phyloP scores from a whole-genome alignment of 1,140 invertebrate genomes.

The Thrips palmi region DNA sequence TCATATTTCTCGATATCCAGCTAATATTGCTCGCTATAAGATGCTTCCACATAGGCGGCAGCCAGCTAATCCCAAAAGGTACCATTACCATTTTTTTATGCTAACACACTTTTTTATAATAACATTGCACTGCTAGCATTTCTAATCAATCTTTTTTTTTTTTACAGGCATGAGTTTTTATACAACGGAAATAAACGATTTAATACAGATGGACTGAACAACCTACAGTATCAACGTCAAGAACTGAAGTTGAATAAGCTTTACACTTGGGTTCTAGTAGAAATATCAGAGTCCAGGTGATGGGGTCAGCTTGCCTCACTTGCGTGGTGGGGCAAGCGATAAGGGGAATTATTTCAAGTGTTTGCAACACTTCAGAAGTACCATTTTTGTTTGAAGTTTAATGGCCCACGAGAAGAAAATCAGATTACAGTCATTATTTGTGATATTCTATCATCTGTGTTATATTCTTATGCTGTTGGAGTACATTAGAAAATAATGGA shows the following conservation, averaged over 20 bases:
- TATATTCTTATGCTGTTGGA: too few species aligned
- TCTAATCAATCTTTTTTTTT: conserved; percentile 1
- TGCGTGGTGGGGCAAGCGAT: too few species aligned
- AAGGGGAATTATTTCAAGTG: too few species aligned
- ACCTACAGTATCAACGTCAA: conserved; percentile 60
- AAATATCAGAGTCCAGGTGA: conserved; percentile 36
- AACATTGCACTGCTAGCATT: neutral
- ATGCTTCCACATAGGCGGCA: conserved; percentile 82
- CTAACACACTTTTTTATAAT: neutral
- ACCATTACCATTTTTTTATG: conserved; percentile 14
- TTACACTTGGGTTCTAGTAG: conserved; percentile 58
- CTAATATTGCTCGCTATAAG: conserved; percentile 71
- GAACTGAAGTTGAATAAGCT: conserved; percentile 45
- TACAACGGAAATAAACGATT: conserved; percentile 64
- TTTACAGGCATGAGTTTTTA: conserved; percentile 61
- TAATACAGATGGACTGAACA: conserved; percentile 68
- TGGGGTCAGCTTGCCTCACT: too few species aligned
- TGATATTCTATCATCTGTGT: too few species aligned
- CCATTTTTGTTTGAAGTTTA: too few species aligned
- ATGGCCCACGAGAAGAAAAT: too few species aligned
- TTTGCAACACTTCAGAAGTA: too few species aligned
- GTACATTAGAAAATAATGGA: too few species aligned
- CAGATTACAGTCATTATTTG: too few species aligned
- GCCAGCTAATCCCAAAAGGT: conserved; percentile 76
- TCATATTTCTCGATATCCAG: conserved; percentile 71